A percentile compares a stretch with the other conserved stretches of the same genome.
Conservation (phyloP, 2,113 vertebrate genomes). For the Hyperopisus bebe region DNA sequence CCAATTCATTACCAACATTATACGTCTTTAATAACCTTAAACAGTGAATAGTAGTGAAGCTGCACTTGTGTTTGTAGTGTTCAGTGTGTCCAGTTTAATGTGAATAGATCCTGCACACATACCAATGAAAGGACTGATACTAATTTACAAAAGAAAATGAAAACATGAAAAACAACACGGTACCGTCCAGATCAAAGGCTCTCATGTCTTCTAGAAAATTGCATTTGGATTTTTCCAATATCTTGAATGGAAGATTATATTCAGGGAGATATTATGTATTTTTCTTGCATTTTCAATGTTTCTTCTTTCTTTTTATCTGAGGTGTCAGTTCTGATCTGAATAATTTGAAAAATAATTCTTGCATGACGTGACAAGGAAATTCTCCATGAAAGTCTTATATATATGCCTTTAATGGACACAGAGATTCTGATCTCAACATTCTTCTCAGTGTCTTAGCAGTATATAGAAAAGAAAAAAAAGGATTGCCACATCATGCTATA, state of each 20-base stretch:
- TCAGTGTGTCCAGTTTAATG: background rate
- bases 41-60: background rate
- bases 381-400: background rate
- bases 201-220: background rate
- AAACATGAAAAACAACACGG: background rate
- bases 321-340: background rate
- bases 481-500: background rate
- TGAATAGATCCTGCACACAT: background rate
- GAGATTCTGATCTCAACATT: background rate
- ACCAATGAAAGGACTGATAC: background rate
- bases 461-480: background rate
- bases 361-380: background rate
- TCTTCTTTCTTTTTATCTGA: background rate
- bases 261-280: background rate
- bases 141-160: background rate
- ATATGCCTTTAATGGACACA: background rate
- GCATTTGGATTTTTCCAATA: background rate
- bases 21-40: background rate
- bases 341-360: background rate
- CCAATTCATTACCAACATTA: background rate
- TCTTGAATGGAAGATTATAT: background rate
- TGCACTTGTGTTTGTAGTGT: background rate
- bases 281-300: background rate
- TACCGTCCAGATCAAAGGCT: background rate
- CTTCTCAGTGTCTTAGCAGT: background rate